Base-by-base conservation (phyloP, 2,113 vertebrate species). In the Psettodes erumei region DNA sequence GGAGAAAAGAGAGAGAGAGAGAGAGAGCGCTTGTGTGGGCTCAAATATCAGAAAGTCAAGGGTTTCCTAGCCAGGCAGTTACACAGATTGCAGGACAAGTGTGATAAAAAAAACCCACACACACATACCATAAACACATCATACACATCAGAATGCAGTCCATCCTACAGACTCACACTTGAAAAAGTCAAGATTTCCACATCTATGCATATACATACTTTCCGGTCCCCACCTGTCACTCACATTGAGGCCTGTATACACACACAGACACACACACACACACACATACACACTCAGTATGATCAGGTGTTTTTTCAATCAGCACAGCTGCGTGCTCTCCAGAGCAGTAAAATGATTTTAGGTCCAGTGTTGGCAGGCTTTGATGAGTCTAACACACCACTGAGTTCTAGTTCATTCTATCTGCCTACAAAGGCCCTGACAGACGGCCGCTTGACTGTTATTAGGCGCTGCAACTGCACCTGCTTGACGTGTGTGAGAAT, bases 291-390 rank as follows among this genome's bases (percentile, higher is more conserved):
- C 62, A 35, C 59, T 9, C 55, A 38, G 32, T 32, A 47, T 72
- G 63, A 63, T 89, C 84, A 90, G 85, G 85, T 88, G 90, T 69
- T 86, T 86, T 90, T 87, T 55, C 70, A 64, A 88, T 91, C 72
- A 81, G 27, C n/a, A 47, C 81, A 84, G 83, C 85, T 87, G 48
- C 77, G 71, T 59, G 67, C 68, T 84, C 84, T 78, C 64, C 65
- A 80, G 76, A 81, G 82, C 85, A 78, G 79, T 89, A 85, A 90
- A 91, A 80, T 82, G 73, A 59, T 86, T 85, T 82, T 67, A 71
- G 71, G 81, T 64, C 70, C 71, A 60, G 71, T 67, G 67, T 85
- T 71, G 45, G 54, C 62, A 60, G 83, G 53, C 83, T 85, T 86
- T 88, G 79, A 89, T 90, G 89, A 71, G 56, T 83, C 79, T 75